Evolutionary conservation across 2,888 invertebrate species (phyloP), one percentile per base, ranked within the genome.

Genomic region (Agrilus biguttatus): DNA sequence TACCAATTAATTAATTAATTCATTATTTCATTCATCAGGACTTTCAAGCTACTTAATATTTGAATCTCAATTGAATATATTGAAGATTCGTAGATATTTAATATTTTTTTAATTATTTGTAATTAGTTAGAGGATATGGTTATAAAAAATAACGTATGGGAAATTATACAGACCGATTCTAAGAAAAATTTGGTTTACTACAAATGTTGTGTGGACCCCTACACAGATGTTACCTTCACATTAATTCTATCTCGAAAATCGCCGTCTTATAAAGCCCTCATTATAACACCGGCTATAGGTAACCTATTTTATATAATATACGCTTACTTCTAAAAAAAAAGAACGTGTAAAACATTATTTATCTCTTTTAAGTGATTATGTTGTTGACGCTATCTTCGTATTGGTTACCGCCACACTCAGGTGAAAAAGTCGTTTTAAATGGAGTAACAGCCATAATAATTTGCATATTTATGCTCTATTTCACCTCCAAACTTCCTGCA

Each of bases 341-440:
- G n/a, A n/a, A 17, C 13, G 33, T 8, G n/a, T 28, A 33, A 42
- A 28, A 21, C 28, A 37, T 19, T 10, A 1, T 8, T 10, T 28
- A 6, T 23, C 14, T 42, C 14, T 39, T 60, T 61, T 51, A 63
- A 68, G 78, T 76, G 42, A 71, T 80, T 42, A 70, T 78, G 4
- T 56, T 77, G 13, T 55, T 81, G 54, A 75, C 74, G 1, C 61
- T 82, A 37, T 61, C 74, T 13, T 68, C 69, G 2, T 82, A 81
- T 58, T 77, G 77, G 76, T 54, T 81, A 38, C 79, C 80, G 1
- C 77, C 80, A 0, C 73, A 75, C 51, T 73, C 78, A 51, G 77
- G 75, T 13, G 80, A 80, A 57, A 80, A 80, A 59, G 68, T 80
- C 17, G 59, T 75, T 12, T 57, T 80, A 14, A 77, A 75, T 50